Base-by-base conservation (phyloP, 1,140 invertebrate species). In the Polyergus mexicanus region DNA sequence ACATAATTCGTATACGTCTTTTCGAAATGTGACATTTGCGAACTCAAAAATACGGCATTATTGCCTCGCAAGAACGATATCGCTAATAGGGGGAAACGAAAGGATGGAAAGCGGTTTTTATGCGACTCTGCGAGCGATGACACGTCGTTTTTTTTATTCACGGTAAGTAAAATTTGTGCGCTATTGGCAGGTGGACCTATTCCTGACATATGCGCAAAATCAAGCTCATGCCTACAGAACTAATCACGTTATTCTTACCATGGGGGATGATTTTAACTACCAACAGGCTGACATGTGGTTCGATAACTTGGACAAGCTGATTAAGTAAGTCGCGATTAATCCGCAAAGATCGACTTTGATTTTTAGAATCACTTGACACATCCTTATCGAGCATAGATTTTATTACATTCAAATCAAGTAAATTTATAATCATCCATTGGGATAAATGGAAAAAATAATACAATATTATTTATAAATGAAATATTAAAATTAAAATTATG, bases 231-330 rank as follows among this genome's bases (percentile, higher is more conserved):
- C 91, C 0, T 97, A 97, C 91, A 92, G 93, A 35, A 96, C 96
- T 0, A 97, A 97, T 88, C 97, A 99, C 92, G 95, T 99, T 32
- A 96, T 99, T 72, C 95, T 99, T 47, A 98, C 98, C 1, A 99
- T 99, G 98, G 98, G 99, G 0, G 97, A 97, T 66, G 98, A 99
- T 94, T 99, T 99, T 92, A 96, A 97, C 65, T 99, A 98, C 93
- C 97, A 98, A 93, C 96, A 97, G 91, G 98, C 98, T 0, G 95
- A 97, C 63, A 96, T 96, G 87, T 98, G 98, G 97, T 99, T 96
- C 92, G 97, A 96, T 87, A 99, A 99, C 92, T 92, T 99, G 92
- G 98, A 99, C 92, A 98, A 98, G 92, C 95, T 99, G 0, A 98
- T 99, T 62, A 95, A 96, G 97, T 98, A 96, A 90, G 60, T 32